Percentiles rank a stretch among this genome's conserved stretches.
These are phyloP conservation scores for Campoletis raptor DNA, from an alignment of 2,888 invertebrate species.

Conservation along the genomic window DNA sequence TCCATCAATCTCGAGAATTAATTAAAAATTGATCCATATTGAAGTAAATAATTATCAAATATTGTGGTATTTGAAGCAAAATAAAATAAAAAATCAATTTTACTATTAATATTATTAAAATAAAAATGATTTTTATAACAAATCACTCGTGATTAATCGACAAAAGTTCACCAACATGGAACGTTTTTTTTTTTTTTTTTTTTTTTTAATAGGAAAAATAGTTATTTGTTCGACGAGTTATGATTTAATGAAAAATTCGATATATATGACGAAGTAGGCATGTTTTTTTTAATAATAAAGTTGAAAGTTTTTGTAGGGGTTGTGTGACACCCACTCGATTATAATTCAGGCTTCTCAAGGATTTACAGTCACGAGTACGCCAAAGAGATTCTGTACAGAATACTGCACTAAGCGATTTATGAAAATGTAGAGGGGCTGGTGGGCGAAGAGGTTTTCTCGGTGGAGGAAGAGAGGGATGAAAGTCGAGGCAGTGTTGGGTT, in stretches of 20 bases:
- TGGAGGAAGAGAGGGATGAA: conserved; percentile 1
- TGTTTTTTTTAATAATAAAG: conserved; percentile 1
- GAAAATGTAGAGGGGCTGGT: conserved; percentile 5
- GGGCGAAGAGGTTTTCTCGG: background rate
- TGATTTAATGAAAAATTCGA: background rate
- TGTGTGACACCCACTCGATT: conserved; percentile 24
- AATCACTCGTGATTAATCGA: background rate
- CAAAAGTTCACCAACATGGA: too few relatives aligned
- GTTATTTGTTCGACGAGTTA: background rate
- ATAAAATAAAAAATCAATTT: too few relatives aligned
- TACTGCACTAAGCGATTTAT: conserved; percentile 45
- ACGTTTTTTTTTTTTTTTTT: too few relatives aligned
- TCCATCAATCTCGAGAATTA: background rate
- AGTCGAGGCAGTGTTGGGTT: conserved; percentile 4
- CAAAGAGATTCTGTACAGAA: conserved; percentile 26
- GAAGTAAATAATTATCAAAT: too few relatives aligned
- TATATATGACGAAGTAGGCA: background rate
- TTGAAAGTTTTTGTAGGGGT: conserved; percentile 11
- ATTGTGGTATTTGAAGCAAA: too few relatives aligned
- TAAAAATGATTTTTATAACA: background rate
- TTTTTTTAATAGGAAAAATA: background rate
- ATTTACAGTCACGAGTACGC: conserved; percentile 51
- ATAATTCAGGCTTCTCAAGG: conserved; percentile 53
- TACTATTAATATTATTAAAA: background rate
- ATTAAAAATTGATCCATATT: too few relatives aligned